Evolutionary conservation across 2,888 invertebrate genomes (phyloP).

Genomic region (Noctua pronuba): DNA sequence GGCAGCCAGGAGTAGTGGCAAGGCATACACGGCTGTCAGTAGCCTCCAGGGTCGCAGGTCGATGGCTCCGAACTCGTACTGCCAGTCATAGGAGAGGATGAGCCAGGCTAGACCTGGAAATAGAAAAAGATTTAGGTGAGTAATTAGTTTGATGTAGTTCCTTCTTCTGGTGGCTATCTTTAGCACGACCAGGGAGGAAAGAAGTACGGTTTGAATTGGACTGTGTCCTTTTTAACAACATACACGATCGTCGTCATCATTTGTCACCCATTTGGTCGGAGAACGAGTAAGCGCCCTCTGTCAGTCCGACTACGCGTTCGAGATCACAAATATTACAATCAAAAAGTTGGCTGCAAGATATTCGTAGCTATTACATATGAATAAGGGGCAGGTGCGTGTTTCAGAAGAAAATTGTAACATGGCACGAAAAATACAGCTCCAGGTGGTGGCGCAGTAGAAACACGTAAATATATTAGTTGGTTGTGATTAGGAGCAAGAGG

Average conservation of each 20-base stretch:
- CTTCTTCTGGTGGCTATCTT: neutral
- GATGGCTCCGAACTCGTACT: conserved; percentile 76
- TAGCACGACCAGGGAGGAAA: neutral
- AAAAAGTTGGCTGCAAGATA: neutral
- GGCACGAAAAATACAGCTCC: neutral
- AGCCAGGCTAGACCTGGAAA: conserved; percentile 92
- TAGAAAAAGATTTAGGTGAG: neutral
- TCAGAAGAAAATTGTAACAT: neutral
- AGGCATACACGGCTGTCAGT: conserved; percentile 91
- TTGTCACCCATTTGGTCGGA: neutral
- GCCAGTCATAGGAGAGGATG: conserved; percentile 90
- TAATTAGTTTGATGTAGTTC: neutral
- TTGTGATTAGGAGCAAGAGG: too few relatives aligned
- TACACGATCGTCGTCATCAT: neutral
- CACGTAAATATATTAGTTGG: neutral
- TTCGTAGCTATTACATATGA: neutral
- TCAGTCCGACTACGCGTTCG: neutral
- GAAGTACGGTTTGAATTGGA: neutral
- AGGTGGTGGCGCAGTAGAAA: neutral
- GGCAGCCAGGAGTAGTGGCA: conserved; percentile 90
- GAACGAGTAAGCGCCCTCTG: neutral
- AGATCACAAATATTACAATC: neutral
- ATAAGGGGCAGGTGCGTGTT: neutral
- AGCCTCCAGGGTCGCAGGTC: conserved; percentile 93
- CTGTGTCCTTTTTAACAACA: neutral